These are phyloP conservation scores for Cyprinodon diabolis DNA, from an alignment of 2,797 vertebrate species.

Conservation along the genomic window DNA sequence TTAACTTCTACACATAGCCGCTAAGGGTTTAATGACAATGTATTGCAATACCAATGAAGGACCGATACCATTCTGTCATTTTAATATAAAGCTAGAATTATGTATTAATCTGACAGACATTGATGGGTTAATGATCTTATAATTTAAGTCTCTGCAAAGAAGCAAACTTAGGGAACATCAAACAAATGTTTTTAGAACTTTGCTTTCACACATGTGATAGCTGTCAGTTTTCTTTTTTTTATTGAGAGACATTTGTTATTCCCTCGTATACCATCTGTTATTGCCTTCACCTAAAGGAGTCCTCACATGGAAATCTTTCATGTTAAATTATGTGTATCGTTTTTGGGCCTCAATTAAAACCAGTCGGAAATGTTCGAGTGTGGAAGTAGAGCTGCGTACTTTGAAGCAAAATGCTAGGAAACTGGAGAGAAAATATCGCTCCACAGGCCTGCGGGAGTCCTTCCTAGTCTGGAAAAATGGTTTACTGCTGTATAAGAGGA, in stretches of 20 bases:
- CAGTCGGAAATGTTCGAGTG: no score
- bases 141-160: neutral
- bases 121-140: neutral
- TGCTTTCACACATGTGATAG: conserved; percentile 1
- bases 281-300: neutral
- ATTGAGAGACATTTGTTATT: neutral
- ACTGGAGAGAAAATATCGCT: no score
- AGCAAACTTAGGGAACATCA: neutral
- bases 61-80: neutral
- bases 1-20: no score
- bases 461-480: no score
- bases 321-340: no score
- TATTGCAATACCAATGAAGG: neutral
- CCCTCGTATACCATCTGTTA: neutral
- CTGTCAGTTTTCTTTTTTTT: conserved; percentile 6
- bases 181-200: neutral
- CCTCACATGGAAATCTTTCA: no score
- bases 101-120: neutral
- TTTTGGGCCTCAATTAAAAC: no score
- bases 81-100: neutral
- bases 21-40: no score
- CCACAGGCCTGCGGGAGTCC: no score
- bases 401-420: no score
- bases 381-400: no score
- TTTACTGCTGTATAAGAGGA: no score